phyloP scores from a whole-genome alignment of 2,888 invertebrate genomes.

The Calameuta idolon region DNA sequence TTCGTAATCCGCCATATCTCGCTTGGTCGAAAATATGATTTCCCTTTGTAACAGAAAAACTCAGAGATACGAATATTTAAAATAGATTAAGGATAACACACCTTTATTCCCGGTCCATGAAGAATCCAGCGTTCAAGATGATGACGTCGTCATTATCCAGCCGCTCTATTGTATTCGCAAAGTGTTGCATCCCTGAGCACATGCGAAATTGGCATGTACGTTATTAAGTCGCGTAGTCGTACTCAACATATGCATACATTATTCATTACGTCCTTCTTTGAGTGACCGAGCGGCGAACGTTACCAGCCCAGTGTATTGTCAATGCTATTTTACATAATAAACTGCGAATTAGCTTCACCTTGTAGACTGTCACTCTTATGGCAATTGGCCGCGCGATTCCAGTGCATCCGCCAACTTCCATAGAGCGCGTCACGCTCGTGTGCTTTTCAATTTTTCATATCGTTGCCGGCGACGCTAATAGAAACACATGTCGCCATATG shows the following conservation, averaged over 20 bases:
- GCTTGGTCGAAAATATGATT: neutral
- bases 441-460: neutral
- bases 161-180: neutral
- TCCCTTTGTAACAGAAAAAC: neutral
- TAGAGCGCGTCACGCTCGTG: neutral
- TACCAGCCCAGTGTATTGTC: conserved; percentile 24
- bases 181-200: neutral
- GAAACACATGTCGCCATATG: neutral
- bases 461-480: neutral
- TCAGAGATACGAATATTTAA: neutral
- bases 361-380: neutral
- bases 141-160: neutral
- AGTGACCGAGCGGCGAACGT: neutral
- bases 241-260: conserved; percentile 19
- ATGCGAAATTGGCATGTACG: neutral
- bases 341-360: conserved; percentile 30
- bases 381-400: neutral
- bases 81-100: neutral
- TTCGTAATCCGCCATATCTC: neutral
- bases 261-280: conserved; percentile 34
- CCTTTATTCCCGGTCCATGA: neutral
- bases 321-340: conserved; percentile 39
- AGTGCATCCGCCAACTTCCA: neutral
- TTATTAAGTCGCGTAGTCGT: neutral
- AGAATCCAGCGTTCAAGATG: neutral